Evolutionary conservation across 2,797 vertebrate species (phyloP).

Genomic region (Lophius americanus): DNA sequence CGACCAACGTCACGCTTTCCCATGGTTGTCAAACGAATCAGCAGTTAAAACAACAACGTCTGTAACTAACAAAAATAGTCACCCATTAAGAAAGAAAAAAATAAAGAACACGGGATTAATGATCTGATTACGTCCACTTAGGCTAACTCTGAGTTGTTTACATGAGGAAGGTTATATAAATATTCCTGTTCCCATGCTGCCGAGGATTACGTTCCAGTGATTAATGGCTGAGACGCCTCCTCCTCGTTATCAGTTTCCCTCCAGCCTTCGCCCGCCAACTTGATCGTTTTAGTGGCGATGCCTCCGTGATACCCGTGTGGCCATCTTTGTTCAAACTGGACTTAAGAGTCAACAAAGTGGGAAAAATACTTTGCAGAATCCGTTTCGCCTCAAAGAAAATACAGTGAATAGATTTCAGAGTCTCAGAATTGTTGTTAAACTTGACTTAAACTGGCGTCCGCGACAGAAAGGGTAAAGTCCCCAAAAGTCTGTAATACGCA

Average conservation of each 20-base stretch:
- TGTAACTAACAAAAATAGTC: background rate
- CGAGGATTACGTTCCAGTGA: slow-evolving; percentile 11
- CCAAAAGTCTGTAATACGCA: too few species aligned
- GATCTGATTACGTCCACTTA: background rate
- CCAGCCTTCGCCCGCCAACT: slow-evolving; percentile 15
- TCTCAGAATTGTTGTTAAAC: too few species aligned
- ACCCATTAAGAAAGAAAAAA: background rate
- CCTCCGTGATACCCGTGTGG: slow-evolving; percentile 4
- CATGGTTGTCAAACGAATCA: background rate
- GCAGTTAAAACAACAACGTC: background rate
- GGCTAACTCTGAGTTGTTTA: slow-evolving; percentile 16
- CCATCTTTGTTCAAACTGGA: slow-evolving; percentile 16
- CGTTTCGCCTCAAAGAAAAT: too few species aligned
- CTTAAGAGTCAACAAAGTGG: background rate
- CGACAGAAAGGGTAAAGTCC: too few species aligned
- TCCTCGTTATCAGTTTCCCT: slow-evolving; percentile 14
- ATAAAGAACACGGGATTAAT: background rate
- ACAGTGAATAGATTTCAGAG: too few species aligned
- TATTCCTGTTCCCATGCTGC: slow-evolving; percentile 32
- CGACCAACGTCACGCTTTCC: background rate
- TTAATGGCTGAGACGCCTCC: slow-evolving; percentile 19
- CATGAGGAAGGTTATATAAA: slow-evolving; percentile 16
- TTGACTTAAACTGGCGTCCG: too few species aligned
- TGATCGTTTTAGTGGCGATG: slow-evolving; percentile 11
- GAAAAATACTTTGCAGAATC: background rate